phyloP scores from a whole-genome alignment of 2,113 vertebrate species.

The Entomyzon cyanotis region DNA sequence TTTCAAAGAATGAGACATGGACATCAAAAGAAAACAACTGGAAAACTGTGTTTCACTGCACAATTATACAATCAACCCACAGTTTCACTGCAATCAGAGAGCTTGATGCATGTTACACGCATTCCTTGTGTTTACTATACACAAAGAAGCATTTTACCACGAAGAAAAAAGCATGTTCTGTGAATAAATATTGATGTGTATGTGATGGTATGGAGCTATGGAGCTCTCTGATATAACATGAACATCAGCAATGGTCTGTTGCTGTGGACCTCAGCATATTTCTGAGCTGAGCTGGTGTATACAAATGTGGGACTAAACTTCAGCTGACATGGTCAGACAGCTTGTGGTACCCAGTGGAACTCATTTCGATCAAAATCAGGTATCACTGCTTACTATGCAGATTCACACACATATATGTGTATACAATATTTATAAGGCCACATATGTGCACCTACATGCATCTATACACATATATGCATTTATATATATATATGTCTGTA shows the following conservation, averaged over 20 bases:
- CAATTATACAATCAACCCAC: neutral
- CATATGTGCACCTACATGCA: rapidly evolving
- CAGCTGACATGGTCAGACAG: neutral
- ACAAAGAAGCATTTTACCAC: neutral
- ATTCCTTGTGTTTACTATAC: neutral
- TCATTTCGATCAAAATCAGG: neutral
- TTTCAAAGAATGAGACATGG: neutral
- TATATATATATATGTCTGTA: neutral
- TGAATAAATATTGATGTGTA: neutral
- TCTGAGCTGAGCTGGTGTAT: neutral
- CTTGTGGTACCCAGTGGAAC: neutral
- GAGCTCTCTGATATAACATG: neutral
- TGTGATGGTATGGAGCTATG: neutral
- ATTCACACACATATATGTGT: neutral
- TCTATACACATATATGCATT: neutral
- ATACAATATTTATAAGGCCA: neutral
- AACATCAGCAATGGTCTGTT: neutral
- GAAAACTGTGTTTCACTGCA: neutral
- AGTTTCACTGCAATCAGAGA: neutral
- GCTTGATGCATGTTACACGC: neutral
- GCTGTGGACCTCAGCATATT: neutral
- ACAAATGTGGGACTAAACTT: neutral
- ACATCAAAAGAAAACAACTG: neutral
- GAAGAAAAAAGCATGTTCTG: neutral
- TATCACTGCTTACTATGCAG: neutral